A percentile compares a stretch with the other conserved stretches of the same genome.
phyloP scores from a whole-genome alignment of 2,888 invertebrate species.

The Andrena haemorrhoa region DNA sequence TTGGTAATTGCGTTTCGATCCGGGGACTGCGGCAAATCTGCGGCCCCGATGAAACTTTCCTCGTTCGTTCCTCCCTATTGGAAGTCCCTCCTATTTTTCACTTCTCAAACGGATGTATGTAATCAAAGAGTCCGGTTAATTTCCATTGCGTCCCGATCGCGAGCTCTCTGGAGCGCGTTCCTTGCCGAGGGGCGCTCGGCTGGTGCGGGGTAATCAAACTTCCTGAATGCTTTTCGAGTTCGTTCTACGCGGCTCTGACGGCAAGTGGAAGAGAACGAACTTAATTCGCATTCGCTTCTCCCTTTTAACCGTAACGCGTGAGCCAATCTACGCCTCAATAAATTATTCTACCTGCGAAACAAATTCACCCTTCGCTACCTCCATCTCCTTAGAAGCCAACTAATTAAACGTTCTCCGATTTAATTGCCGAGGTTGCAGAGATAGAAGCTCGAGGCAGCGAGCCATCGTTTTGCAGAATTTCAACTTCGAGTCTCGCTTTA shows the following conservation, averaged over 20 bases:
- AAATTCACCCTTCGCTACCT: not conserved
- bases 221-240: slow-evolving; percentile 78
- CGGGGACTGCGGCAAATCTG: not conserved
- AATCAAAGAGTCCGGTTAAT: slow-evolving; percentile 34
- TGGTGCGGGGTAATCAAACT: slow-evolving; percentile 65
- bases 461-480: no score
- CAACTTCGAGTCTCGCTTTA: not conserved
- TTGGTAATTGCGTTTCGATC: slow-evolving; percentile 1
- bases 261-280: slow-evolving; percentile 57
- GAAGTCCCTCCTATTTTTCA: not conserved
- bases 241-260: slow-evolving; percentile 63
- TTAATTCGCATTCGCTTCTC: slow-evolving; percentile 76
- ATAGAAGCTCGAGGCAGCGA: no score
- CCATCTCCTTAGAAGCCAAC: not conserved
- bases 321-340: slow-evolving; percentile 35
- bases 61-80: not conserved
- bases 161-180: slow-evolving; percentile 13
- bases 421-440: not conserved
- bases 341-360: slow-evolving; percentile 34
- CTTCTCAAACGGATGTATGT: slow-evolving; percentile 22
- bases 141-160: slow-evolving; percentile 21
- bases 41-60: not conserved
- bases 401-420: no score
- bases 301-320: slow-evolving; percentile 27
- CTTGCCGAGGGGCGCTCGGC: slow-evolving; percentile 7